phyloP scores from a whole-genome alignment of 2,888 invertebrate genomes.

The Eupithecia exiguata region DNA sequence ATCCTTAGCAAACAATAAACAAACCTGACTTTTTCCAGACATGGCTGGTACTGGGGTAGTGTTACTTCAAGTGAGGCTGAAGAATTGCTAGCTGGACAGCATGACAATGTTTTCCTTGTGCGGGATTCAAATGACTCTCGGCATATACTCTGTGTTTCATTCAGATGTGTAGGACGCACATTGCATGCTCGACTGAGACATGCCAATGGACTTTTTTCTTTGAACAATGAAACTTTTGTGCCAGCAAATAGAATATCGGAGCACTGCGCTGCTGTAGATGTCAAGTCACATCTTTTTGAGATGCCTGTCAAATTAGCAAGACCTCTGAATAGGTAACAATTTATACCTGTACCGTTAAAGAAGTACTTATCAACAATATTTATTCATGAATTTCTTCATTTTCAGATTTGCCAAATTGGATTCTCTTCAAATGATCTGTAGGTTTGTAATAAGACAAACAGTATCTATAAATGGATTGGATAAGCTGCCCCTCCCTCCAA shows the following conservation, averaged over 20 bases:
- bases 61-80: conserved; percentile 89
- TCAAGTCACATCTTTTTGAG: conserved; percentile 76
- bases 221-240: conserved; percentile 84
- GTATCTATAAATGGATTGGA: conserved; percentile 87
- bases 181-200: conserved; percentile 89
- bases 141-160: conserved; percentile 89
- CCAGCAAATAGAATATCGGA: conserved; percentile 79
- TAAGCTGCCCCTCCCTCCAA: conserved; percentile 86
- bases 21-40: conserved; percentile 62
- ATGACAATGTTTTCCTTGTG: conserved; percentile 89
- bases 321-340: conserved; percentile 72
- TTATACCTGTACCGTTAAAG: not conserved
- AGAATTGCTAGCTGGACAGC: conserved; percentile 86
- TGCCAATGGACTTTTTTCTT: conserved; percentile 86
- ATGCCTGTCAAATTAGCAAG: conserved; percentile 80
- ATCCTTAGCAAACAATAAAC: too few relatives aligned
- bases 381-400: conserved; percentile 31
- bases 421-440: conserved; percentile 88
- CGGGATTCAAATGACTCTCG: conserved; percentile 88
- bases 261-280: conserved; percentile 79
- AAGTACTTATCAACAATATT: not conserved
- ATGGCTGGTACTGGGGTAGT: conserved; percentile 91
- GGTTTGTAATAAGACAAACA: conserved; percentile 89
- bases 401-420: conserved; percentile 87
- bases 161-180: conserved; percentile 87